phyloP scores from a whole-genome alignment of 2,888 invertebrate genomes.

The Nephrotoma guestfalica region DNA sequence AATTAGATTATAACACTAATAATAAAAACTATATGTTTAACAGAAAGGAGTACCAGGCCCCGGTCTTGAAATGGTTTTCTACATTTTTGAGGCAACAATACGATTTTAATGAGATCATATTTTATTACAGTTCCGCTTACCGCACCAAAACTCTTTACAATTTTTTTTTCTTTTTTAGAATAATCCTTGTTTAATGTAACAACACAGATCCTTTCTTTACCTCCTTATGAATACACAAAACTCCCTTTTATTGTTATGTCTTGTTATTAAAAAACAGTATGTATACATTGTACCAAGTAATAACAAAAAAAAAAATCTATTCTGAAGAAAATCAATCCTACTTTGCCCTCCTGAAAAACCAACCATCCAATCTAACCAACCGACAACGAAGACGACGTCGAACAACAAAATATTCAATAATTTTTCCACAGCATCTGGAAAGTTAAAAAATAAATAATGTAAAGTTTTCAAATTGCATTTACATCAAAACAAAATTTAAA shows the following conservation, averaged over 20 bases:
- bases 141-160: background rate
- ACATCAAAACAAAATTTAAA: background rate
- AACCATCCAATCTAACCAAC: too few species aligned
- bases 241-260: background rate
- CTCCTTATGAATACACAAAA: background rate
- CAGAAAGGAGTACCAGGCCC: background rate
- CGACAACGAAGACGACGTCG: background rate
- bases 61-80: background rate
- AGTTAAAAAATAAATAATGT: background rate
- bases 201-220: background rate
- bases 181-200: background rate
- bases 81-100: background rate
- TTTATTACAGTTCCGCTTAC: background rate
- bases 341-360: background rate
- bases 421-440: background rate
- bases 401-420: background rate
- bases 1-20: background rate
- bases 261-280: background rate
- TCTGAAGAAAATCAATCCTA: background rate
- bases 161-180: background rate
- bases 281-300: background rate
- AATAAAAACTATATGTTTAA: background rate
- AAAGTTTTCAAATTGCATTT: background rate
- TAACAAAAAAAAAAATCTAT: background rate
- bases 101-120: background rate